phyloP scores from a whole-genome alignment of 2,113 vertebrate genomes.

The Ptilonorhynchus violaceus region DNA sequence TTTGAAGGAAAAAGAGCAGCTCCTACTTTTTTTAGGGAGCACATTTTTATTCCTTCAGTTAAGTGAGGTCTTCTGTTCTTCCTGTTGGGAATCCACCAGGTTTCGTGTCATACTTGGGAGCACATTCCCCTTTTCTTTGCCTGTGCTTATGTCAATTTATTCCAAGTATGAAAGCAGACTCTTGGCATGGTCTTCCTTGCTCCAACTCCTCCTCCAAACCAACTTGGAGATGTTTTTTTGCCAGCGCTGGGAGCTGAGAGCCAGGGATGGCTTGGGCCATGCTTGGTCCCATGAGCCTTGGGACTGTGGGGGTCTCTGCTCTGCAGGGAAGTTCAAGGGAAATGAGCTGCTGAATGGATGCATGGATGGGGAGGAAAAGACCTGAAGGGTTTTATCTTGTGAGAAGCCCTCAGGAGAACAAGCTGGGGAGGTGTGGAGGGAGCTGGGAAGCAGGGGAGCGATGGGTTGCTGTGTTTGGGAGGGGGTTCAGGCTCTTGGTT shows the following conservation, averaged over 20 bases:
- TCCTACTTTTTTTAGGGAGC: not conserved
- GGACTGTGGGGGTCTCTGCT: not conserved
- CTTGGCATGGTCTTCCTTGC: not conserved
- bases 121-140: not conserved
- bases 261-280: rapidly evolving
- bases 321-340: not conserved
- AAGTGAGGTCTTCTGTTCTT: not conserved
- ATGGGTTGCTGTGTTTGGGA: not conserved
- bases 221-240: not conserved
- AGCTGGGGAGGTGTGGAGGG: not conserved
- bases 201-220: not conserved
- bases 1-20: not conserved
- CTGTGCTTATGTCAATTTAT: rapidly evolving
- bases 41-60: rapidly evolving
- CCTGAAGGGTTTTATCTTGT: not conserved
- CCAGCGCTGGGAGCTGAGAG: not conserved
- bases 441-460: not conserved
- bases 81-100: not conserved
- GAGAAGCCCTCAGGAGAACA: not conserved
- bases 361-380: not conserved
- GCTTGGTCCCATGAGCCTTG: not conserved
- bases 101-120: not conserved
- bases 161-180: not conserved
- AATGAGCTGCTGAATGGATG: too few species aligned
- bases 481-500: not conserved